Evolutionary conservation across 2,888 invertebrate species (phyloP), one percentile per base, ranked within the genome.

Genomic region (Volucella inflata): DNA sequence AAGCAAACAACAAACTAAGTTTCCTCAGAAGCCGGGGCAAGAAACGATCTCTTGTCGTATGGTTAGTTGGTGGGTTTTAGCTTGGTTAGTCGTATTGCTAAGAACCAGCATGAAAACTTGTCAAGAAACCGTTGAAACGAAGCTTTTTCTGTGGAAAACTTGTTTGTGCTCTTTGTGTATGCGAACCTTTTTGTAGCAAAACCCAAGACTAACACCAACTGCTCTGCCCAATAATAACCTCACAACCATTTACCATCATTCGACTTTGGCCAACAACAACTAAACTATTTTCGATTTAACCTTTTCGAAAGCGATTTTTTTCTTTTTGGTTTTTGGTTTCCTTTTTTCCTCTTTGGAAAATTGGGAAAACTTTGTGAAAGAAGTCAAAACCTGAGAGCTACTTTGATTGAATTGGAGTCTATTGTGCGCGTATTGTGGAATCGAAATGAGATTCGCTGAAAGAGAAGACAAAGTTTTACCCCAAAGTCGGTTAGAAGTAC

Each of bases 21-120:
- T 70, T 70, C 42, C 36, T 51, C 44, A 67, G 36, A 65, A 11
- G 40, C 53, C 65, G 17, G 51, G 40, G 46, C 62, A 38, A 36
- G 42, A 50, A 59, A 51, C 46, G 74, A n/a, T 1, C 2, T 44
- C 10, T 44, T 12, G 30, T 12, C 53, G 40, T 48, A 57, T 59
- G 11, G 38, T 16, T 40, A 60, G 46, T 42, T 21, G 53, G 12
- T 12, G 50, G 12, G 16, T 42, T 2, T n/a, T 12, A 10, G 17
- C 21, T 16, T n/a, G 21, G 62, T 48, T 38, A 53, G 38, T 75
- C 14, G 74, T 60, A 78, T 83, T 75, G 75, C 75, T 67, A 71
- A 71, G 55, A 60, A 50, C 84, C 78, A 83, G 64, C 68, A 78
- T 74, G 78, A 83, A 74, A 74, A 83, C 68, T 84, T 78, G 70